These are phyloP conservation scores for Troides aeacus DNA, from an alignment of 2,888 invertebrate genomes.

Conservation along the genomic window DNA sequence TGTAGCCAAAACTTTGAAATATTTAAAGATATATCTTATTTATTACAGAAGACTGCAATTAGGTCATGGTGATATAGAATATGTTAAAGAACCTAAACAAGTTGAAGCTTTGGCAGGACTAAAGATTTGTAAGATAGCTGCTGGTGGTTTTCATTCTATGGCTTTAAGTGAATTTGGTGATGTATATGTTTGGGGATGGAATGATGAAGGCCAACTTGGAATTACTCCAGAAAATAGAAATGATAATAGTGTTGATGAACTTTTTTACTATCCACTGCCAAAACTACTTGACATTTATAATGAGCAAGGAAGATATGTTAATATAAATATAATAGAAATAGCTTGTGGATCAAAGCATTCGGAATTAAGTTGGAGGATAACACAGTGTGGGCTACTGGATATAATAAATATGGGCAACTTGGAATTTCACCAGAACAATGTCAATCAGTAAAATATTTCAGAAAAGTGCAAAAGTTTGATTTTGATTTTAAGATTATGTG, in stretches of 20 bases:
- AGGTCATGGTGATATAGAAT: constrained; percentile 87
- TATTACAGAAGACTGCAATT: constrained; percentile 89
- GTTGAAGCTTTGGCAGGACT: constrained; percentile 89
- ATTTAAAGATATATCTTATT: background rate
- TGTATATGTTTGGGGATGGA: constrained; percentile 95
- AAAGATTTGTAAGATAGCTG: constrained; percentile 83
- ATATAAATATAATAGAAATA: constrained; percentile 79
- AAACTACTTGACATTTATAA: constrained; percentile 62
- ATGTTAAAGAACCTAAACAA: constrained; percentile 81
- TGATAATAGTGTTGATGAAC: constrained; percentile 33
- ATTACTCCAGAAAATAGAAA: constrained; percentile 58
- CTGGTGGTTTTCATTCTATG: constrained; percentile 93
- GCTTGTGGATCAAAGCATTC: constrained; percentile 90
- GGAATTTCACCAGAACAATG: constrained; percentile 62
- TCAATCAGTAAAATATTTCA: constrained; percentile 52
- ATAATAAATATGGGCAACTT: constrained; percentile 91
- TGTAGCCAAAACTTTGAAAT: too few species aligned
- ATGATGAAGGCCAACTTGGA: constrained; percentile 92
- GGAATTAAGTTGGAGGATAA: constrained; percentile 82
- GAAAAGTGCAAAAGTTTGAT: constrained; percentile 48
- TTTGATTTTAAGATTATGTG: constrained; percentile 47
- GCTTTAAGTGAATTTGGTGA: constrained; percentile 90
- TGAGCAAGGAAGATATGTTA: constrained; percentile 63
- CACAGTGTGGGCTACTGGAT: constrained; percentile 87
- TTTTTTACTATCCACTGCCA: constrained; percentile 43